Evolutionary conservation across 1,140 invertebrate species (phyloP), one percentile per base, ranked within the genome.

Genomic region (Medauroidea extradentata): DNA sequence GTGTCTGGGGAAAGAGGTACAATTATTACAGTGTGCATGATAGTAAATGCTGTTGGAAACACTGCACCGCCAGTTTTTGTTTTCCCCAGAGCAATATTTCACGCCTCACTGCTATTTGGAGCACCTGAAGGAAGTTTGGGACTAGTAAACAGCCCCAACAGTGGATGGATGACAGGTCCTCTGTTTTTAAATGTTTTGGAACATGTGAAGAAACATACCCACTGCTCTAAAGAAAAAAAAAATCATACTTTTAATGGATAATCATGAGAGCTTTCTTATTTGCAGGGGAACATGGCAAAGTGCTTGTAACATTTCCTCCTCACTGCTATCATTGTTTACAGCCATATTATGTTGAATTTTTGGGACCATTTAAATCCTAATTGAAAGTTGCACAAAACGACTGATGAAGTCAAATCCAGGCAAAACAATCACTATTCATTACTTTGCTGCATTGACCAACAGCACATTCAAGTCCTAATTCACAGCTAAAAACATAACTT

Each of bases 191-290:
- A 59, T 41, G 70, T 63, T 57, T 44, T 69, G n/a, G 13, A 69
- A 48, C 57, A 66, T 53, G 67, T 73, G 57, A 42, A 64, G 14
- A 60, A 64, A 49, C 56, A 68, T 56, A 62, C 55, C 4, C 29
- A 61, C 39, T 59, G 61, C 27, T 60, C 59, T 14, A 49, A 42
- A 50, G 63, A n/a, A 75, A 39, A 63, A 65, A 43, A 71, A 71
- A 18, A 67, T 72, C 53, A 60, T 80, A 38, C 43, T 78, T 0
- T 38, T 78, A 9, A 53, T 65, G 43, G 76, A 78, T 63, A 73
- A 71, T 43, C 72, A 77, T n/a, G n/a, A n/a, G n/a, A 54, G 65
- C 63, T 8, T 50, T 69, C 55, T 27, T 64, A 52, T 63, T 60
- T 44, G 64, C 60, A 51, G 62, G 56, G 53, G 41, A 67, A 46